These are phyloP conservation scores for Ploceus nigricollis DNA, from an alignment of 2,113 vertebrate genomes.

Conservation along the genomic window DNA sequence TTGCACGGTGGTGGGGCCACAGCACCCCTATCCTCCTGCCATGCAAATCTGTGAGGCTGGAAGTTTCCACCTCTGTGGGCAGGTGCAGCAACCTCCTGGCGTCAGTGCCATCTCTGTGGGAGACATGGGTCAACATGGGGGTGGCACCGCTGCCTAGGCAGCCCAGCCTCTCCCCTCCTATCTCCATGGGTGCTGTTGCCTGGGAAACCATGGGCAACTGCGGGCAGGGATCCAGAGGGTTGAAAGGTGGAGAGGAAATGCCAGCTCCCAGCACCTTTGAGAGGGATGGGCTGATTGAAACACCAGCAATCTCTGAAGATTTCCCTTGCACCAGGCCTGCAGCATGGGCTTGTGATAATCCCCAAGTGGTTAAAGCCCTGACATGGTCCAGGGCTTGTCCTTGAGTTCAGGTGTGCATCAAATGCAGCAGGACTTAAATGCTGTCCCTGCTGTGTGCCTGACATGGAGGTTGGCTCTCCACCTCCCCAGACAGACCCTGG, in stretches of 20 bases:
- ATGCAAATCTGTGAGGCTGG: neutral
- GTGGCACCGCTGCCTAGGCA: neutral
- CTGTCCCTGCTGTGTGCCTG: neutral
- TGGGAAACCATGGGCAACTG: neutral
- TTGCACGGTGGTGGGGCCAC: fast-evolving
- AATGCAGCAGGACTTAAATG: neutral
- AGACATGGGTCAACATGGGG: fast-evolving
- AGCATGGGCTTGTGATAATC: neutral
- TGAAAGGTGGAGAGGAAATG: constrained; percentile 26
- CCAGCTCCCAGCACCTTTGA: neutral
- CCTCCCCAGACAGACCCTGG: neutral
- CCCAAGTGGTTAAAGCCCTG: neutral
- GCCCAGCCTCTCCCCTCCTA: neutral
- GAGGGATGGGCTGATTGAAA: neutral
- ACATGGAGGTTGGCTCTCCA: neutral
- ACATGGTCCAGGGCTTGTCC: fast-evolving
- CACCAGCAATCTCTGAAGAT: fast-evolving
- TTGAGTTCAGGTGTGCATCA: neutral
- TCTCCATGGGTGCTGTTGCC: constrained; percentile 18
- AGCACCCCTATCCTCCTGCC: neutral
- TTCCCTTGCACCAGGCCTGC: neutral
- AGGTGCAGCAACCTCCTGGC: neutral
- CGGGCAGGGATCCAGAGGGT: constrained; percentile 18
- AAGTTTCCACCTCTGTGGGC: fast-evolving
- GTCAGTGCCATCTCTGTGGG: neutral